Base-by-base conservation (phyloP, 2,888 invertebrate species). In the Erynnis tages region DNA sequence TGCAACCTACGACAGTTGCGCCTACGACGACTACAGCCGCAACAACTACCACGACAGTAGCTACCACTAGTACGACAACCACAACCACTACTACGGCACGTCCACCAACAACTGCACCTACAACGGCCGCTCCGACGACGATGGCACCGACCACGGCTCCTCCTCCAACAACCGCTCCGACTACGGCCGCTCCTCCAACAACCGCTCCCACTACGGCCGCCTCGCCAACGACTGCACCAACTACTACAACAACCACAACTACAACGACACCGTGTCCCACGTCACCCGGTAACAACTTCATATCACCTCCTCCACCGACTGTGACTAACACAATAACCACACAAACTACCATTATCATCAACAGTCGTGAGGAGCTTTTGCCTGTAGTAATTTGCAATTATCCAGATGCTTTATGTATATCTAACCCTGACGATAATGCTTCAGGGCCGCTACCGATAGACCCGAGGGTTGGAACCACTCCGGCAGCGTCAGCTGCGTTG, bases 381-480 rank as follows among this genome's bases (percentile, higher is more conserved):
- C 69, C 82, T 60, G 78, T 88, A 57, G 60, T 83, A 60, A 68
- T 87, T 70, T 89, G 89, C 80, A 70, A 76, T 67, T 66, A 80
- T 64, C 83, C 88, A 60, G 80, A 85, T 65, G 62, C 76, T 58
- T 77, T 88, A 61, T 89, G 89, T 79, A 62, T 86, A 63, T 73
- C 76, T 85, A 88, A 89, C 71, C 86, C 81, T 59, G 69, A 83
- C 76, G 82, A 82, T 67, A 71, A 72, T 69, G 71, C 71, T 67
- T 62, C 82, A 83, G 88, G 86, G 61, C 71, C 81, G 55, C 73
- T 82, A 58, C 72, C 72, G 72, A 90, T 90, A 60, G 90, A 90
- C 63, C 90, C 90, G 43, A 77, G 90, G 50, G 73, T 85, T 54
- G 88, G 86, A 57, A 84, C 87, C n/a, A 82, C 87, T 4, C 79